Evolutionary conservation across 2,113 vertebrate species (phyloP).

Genomic region (Orcinus orca): DNA sequence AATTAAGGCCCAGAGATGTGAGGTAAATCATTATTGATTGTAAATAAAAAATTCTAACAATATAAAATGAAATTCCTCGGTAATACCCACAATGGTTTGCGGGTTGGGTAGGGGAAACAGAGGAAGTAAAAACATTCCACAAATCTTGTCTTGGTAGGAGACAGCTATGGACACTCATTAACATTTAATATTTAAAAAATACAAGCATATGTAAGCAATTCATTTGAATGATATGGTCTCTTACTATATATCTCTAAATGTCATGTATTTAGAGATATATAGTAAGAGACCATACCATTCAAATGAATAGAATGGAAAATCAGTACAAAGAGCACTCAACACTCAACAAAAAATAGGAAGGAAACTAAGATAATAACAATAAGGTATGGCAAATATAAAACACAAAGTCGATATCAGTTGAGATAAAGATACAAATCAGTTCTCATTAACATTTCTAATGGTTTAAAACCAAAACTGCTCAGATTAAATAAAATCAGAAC

Average conservation of each 20-base stretch:
- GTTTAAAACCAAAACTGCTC: neutral
- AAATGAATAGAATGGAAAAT: neutral
- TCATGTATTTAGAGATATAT: neutral
- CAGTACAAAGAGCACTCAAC: neutral
- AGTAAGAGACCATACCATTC: neutral
- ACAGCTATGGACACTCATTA: neutral
- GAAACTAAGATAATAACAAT: neutral
- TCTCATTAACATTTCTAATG: neutral
- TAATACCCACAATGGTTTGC: neutral
- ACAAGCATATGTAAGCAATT: neutral
- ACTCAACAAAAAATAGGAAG: neutral
- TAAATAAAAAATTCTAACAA: neutral
- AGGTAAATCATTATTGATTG: neutral
- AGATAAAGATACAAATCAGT: neutral
- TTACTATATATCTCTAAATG: neutral
- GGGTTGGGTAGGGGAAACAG: neutral
- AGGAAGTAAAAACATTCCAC: neutral
- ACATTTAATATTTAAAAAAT: constrained; percentile 30
- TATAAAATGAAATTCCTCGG: neutral
- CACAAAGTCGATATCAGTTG: neutral
- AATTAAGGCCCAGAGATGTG: neutral
- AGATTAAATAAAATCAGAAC: neutral
- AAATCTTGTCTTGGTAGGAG: neutral
- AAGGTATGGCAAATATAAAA: neutral
- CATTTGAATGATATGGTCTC: no score